Evolutionary conservation across 1,140 invertebrate species (phyloP).

Genomic region (Drosophila nannoptera): DNA sequence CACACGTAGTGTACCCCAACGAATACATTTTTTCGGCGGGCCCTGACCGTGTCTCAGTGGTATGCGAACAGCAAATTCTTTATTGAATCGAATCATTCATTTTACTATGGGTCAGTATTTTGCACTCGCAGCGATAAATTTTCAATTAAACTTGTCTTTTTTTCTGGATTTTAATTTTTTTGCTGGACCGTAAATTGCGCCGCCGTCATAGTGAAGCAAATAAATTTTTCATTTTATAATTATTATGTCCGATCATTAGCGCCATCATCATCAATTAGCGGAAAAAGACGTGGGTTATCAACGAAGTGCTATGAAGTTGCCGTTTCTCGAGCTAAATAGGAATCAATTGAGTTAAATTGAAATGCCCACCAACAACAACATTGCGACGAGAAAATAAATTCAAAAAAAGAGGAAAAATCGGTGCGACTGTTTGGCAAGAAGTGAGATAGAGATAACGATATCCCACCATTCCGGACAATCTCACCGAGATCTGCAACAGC

Average conservation of each 20-base stretch:
- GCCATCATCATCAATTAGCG: slow-evolving; percentile 36
- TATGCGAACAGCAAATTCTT: not conserved
- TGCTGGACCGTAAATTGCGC: slow-evolving; percentile 24
- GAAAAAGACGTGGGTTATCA: not conserved
- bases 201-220: slow-evolving; percentile 24
- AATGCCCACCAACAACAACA: slow-evolving; percentile 34
- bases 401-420: no score
- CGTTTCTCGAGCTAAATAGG: slow-evolving; percentile 65
- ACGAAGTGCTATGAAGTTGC: slow-evolving; percentile 13
- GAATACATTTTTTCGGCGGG: not conserved
- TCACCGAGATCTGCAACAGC: no score
- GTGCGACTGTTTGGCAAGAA: no score
- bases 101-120: slow-evolving; percentile 2
- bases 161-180: not conserved
- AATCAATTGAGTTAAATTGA: slow-evolving; percentile 72
- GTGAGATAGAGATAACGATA: no score
- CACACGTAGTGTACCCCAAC: no score
- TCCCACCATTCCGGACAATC: no score
- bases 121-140: slow-evolving; percentile 7
- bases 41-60: no score
- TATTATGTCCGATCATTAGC: slow-evolving; percentile 66
- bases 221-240: slow-evolving; percentile 68
- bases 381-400: not conserved
- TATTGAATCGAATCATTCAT: not conserved
- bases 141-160: slow-evolving; percentile 14